phyloP scores from a whole-genome alignment of 1,140 invertebrate species.

The Lithobius niger region DNA sequence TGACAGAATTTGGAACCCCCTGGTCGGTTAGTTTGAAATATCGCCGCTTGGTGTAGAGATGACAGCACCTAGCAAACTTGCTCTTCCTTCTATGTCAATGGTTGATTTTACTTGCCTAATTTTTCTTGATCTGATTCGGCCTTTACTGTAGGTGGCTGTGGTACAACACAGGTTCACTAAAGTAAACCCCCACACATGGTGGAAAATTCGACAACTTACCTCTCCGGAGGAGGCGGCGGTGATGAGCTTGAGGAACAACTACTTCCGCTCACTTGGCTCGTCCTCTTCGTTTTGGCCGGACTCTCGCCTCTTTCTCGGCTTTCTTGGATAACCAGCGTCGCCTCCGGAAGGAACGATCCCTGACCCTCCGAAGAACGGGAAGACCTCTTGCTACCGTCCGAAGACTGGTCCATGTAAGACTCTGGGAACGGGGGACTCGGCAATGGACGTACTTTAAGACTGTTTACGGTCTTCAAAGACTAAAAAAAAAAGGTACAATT shows the following conservation, averaged over 20 bases:
- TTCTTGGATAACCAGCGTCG: slow-evolving; percentile 6
- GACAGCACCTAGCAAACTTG: too few relatives aligned
- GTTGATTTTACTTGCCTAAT: too few relatives aligned
- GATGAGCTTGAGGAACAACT: slow-evolving; percentile 5
- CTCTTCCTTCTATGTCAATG: too few relatives aligned
- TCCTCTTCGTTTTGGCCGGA: slow-evolving; percentile 9
- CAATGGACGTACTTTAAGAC: neutral
- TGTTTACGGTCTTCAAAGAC: neutral
- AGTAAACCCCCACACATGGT: too few relatives aligned
- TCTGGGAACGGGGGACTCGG: slow-evolving; percentile 7
- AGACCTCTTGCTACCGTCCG: slow-evolving; percentile 15
- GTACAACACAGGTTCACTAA: too few relatives aligned
- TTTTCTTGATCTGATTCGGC: too few relatives aligned
- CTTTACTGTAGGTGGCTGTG: too few relatives aligned
- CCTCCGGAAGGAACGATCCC: slow-evolving; percentile 6
- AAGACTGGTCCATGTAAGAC: slow-evolving; percentile 11
- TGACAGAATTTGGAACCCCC: too few relatives aligned
- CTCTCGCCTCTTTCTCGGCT: neutral
- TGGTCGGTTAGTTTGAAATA: too few relatives aligned
- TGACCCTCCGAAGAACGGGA: slow-evolving; percentile 15
- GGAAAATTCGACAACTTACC: slow-evolving; percentile 11
- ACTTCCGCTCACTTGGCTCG: slow-evolving; percentile 10
- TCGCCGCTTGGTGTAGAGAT: too few relatives aligned
- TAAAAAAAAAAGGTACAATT: neutral
- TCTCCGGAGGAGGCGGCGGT: slow-evolving; percentile 18